Conservation (phyloP, 2,797 vertebrate genomes). For the Carduelis carduelis region DNA sequence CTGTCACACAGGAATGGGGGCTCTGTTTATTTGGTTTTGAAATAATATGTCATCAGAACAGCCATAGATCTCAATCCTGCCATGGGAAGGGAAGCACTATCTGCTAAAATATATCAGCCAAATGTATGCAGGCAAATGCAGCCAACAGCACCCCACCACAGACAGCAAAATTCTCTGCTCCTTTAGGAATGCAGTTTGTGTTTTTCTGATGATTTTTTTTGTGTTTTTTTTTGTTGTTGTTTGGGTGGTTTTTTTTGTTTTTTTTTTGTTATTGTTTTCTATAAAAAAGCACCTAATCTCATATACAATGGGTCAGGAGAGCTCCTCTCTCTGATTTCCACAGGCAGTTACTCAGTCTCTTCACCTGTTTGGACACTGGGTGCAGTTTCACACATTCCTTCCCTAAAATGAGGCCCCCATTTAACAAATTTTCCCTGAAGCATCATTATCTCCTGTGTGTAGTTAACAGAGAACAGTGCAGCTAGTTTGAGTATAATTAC, state of each 20-base stretch:
- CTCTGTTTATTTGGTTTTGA: slow-evolving; percentile 64
- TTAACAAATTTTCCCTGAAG: neutral
- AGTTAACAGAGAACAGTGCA: neutral
- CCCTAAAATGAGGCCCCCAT: neutral
- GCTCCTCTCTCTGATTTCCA: neutral
- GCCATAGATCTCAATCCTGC: slow-evolving; percentile 56
- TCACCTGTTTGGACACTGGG: neutral
- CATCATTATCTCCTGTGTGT: neutral
- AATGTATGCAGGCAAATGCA: slow-evolving; percentile 31
- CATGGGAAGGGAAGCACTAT: slow-evolving; percentile 2
- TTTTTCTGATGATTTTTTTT: neutral
- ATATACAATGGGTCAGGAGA: neutral
- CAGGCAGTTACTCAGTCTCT: neutral
- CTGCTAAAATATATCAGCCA: slow-evolving; percentile 40
- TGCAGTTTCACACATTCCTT: neutral
- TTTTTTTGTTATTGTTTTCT: neutral
- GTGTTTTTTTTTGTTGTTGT: neutral
- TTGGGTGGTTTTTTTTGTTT: too few relatives aligned
- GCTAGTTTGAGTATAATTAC: neutral
- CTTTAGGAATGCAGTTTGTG: neutral
- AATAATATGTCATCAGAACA: slow-evolving; percentile 62
- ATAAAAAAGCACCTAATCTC: neutral
- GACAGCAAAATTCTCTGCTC: neutral
- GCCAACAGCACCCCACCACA: slow-evolving; percentile 17
- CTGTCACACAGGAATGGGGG: slow-evolving; percentile 43